Evolutionary conservation across 2,888 invertebrate species (phyloP).

Genomic region (Dryobotodes eremita): DNA sequence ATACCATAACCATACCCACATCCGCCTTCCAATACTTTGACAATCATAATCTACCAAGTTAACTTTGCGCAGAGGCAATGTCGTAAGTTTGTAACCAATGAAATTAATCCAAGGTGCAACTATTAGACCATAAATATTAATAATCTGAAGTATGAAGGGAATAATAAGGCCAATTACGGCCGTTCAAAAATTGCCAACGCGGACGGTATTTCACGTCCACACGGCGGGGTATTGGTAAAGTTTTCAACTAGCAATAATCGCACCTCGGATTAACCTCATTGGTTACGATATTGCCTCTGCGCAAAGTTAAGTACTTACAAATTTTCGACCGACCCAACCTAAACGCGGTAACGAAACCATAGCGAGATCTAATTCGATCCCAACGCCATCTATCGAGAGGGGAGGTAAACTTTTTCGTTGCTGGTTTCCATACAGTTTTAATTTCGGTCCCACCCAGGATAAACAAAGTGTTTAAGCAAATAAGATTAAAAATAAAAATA

Average conservation of each 20-base stretch:
- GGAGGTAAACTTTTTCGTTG: background rate
- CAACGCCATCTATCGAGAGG: slow-evolving; percentile 35
- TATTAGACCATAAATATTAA: no score
- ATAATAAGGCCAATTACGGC: slow-evolving; percentile 77
- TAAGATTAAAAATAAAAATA: background rate
- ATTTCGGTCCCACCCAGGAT: background rate
- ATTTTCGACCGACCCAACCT: background rate
- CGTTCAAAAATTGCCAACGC: slow-evolving; percentile 88
- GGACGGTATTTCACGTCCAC: slow-evolving; percentile 89
- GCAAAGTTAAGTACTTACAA: slow-evolving; percentile 92
- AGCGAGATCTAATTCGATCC: slow-evolving; percentile 48
- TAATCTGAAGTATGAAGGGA: no score
- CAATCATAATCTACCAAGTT: slow-evolving; percentile 62
- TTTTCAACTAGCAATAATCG: slow-evolving; percentile 98
- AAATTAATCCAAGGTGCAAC: no score
- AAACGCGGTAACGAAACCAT: slow-evolving; percentile 50
- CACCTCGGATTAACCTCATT: slow-evolving; percentile 96
- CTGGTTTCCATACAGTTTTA: background rate
- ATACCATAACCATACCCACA: background rate
- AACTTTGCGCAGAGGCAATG: slow-evolving; percentile 97
- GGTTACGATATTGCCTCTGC: slow-evolving; percentile 98
- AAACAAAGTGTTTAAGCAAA: background rate
- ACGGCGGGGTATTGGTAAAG: slow-evolving; percentile 92
- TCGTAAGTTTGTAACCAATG: no score
- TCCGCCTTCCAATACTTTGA: background rate